Conservation (phyloP, 2,888 invertebrate species). For the Acrocyrtus sp. region DNA sequence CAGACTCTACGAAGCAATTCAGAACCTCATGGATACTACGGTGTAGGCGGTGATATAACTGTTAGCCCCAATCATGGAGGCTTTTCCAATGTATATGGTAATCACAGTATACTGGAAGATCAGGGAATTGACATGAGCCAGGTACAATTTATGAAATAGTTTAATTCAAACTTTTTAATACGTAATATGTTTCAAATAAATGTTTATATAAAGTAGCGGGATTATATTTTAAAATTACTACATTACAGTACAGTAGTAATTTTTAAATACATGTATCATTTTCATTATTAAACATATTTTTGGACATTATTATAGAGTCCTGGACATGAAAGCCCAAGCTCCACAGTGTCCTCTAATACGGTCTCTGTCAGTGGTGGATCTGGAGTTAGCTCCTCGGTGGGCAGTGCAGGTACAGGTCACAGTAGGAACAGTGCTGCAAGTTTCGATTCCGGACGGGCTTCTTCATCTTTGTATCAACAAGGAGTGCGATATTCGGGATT, state of each 20-base stretch:
- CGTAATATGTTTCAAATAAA: too few species aligned
- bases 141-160: too few species aligned
- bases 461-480: conserved; percentile 70
- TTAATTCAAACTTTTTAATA: too few species aligned
- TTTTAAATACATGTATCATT: neutral
- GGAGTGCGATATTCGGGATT: conserved; percentile 60
- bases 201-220: too few species aligned
- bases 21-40: conserved; percentile 35
- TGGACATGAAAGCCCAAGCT: conserved; percentile 90
- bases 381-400: conserved; percentile 64
- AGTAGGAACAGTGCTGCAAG: conserved; percentile 86
- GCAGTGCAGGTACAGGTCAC: conserved; percentile 57
- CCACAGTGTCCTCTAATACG: conserved; percentile 75
- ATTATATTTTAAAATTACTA: neutral
- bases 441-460: conserved; percentile 91
- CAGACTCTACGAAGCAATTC: conserved; percentile 36
- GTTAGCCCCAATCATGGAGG: neutral
- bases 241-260: neutral
- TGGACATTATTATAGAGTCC: conserved; percentile 76
- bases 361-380: conserved; percentile 78
- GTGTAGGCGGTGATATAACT: conserved; percentile 4
- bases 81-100: conserved; percentile 19
- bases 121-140: conserved; percentile 90
- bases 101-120: conserved; percentile 82
- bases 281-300: too few species aligned